Conservation (phyloP, 1,140 invertebrate species). For the Myzus persicae region DNA sequence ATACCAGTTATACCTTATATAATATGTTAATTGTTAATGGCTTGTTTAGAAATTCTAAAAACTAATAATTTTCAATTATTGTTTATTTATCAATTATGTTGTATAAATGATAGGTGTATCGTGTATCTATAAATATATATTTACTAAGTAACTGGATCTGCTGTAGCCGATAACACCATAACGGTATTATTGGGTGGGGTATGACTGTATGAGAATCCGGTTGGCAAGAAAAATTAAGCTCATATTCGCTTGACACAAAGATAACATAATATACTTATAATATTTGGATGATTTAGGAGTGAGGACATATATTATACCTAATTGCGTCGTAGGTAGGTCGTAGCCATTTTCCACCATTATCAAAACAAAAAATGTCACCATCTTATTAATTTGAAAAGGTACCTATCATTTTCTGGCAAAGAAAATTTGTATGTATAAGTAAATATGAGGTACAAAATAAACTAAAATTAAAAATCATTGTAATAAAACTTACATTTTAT, state of each 20-base stretch:
- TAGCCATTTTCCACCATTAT: neutral
- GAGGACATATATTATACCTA: neutral
- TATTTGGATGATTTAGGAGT: neutral
- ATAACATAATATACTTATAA: neutral
- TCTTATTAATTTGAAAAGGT: neutral
- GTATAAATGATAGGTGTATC: too few species aligned
- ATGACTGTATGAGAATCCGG: neutral
- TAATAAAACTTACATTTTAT: too few species aligned
- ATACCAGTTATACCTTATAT: too few species aligned
- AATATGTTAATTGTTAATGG: conserved; percentile 3
- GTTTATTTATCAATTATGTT: too few species aligned
- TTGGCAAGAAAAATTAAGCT: neutral
- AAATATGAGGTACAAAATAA: too few species aligned
- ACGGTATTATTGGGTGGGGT: neutral
- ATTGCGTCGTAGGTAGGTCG: neutral
- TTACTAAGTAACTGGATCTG: neutral
- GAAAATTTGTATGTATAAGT: neutral
- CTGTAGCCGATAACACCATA: neutral
- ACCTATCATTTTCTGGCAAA: neutral
- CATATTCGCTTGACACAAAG: neutral
- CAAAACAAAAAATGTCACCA: neutral
- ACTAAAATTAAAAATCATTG: too few species aligned
- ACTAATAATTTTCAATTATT: neutral
- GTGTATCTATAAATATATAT: neutral
- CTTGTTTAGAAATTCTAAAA: neutral